These are phyloP conservation scores for Drosophila flavopinicola DNA, from an alignment of 2,888 invertebrate genomes.

Conservation along the genomic window DNA sequence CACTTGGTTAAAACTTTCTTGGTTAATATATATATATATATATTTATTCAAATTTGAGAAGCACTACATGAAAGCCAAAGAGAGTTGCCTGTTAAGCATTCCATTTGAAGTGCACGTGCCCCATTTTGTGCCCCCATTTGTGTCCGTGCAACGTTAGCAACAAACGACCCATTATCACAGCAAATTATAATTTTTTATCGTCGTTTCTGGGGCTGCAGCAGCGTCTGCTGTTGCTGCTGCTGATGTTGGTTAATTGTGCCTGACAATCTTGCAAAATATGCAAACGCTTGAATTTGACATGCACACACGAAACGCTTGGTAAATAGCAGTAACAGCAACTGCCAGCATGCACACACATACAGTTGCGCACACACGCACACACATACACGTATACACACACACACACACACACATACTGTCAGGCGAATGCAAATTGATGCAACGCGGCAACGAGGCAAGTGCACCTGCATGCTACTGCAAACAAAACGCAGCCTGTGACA, in stretches of 20 bases:
- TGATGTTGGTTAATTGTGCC: conserved; percentile 78
- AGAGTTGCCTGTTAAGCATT: conserved; percentile 39
- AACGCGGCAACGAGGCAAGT: conserved; percentile 58
- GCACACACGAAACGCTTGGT: conserved; percentile 78
- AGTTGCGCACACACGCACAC: conserved; percentile 17
- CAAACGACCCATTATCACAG: conserved; percentile 60
- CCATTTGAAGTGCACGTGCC: conserved; percentile 42
- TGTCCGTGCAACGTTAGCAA: conserved; percentile 2
- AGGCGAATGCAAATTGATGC: conserved; percentile 71
- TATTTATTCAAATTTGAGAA: not conserved
- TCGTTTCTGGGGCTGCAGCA: conserved; percentile 25
- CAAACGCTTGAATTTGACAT: conserved; percentile 78
- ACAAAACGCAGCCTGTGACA: conserved; percentile 69
- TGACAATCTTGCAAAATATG: conserved; percentile 78
- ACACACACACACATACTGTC: conserved; percentile 13
- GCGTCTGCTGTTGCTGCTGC: conserved; percentile 42
- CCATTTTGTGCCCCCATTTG: conserved; percentile 43
- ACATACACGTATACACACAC: conserved; percentile 14
- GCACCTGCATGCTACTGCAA: conserved; percentile 73
- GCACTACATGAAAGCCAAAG: not conserved
- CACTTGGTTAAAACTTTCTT: too few species aligned
- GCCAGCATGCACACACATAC: conserved; percentile 43
- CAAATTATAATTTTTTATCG: conserved; percentile 68
- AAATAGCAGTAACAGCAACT: conserved; percentile 69
- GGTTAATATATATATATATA: too few species aligned